Conservation (phyloP, 1,140 invertebrate genomes). For the Trichonephila clavata region DNA sequence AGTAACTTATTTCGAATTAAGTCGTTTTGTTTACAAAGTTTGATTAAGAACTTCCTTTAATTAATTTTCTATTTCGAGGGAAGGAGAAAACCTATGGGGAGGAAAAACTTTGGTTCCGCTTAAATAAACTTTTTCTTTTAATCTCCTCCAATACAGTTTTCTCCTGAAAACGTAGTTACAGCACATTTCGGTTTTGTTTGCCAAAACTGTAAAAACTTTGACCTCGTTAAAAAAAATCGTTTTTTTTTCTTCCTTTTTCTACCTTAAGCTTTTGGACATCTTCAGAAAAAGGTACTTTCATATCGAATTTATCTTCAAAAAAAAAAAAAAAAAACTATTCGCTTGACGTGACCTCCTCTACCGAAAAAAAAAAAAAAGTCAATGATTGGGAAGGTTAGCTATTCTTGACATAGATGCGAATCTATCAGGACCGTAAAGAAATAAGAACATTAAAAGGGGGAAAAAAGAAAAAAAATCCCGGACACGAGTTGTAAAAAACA, state of each 20-base stretch:
- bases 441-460: background rate
- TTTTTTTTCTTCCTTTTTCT: background rate
- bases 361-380: slow-evolving; percentile 17
- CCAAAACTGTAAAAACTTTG: slow-evolving; percentile 33
- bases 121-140: slow-evolving; percentile 63
- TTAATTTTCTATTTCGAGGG: slow-evolving; percentile 49
- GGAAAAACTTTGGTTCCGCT: slow-evolving; percentile 30
- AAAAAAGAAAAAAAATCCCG: background rate
- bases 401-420: slow-evolving; percentile 63
- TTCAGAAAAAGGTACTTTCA: slow-evolving; percentile 41
- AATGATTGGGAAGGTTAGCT: slow-evolving; percentile 38
- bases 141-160: slow-evolving; percentile 27
- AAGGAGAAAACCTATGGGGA: background rate
- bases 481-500: slow-evolving; percentile 29
- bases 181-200: slow-evolving; percentile 32
- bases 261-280: background rate
- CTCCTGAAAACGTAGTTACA: slow-evolving; percentile 49
- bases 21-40: slow-evolving; percentile 55
- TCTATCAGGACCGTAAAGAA: slow-evolving; percentile 40
- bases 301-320: background rate
- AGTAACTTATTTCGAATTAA: slow-evolving; percentile 37
- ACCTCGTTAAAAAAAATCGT: background rate
- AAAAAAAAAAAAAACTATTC: background rate
- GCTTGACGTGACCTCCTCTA: background rate
- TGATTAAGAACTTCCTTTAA: slow-evolving; percentile 61